Evolutionary conservation across 2,888 invertebrate genomes (phyloP), one percentile per base, ranked within the genome.

Genomic region (Apotomis capreana): DNA sequence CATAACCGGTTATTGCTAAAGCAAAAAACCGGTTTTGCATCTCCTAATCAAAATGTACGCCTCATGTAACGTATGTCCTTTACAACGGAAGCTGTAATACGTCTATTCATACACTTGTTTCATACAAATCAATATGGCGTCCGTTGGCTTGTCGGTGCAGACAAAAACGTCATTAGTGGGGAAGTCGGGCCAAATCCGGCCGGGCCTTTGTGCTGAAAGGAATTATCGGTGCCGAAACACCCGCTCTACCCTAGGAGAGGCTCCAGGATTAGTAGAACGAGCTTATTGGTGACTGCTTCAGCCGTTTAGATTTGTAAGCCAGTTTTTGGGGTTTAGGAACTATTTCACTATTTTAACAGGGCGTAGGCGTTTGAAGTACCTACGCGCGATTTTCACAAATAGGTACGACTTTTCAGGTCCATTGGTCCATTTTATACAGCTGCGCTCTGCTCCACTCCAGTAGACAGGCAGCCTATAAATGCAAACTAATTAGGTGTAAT

Each of bases 131-230:
- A 59, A 65, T 70, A 71, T 54, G 49, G 49, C 54, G 44, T 46
- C 13, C 51, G 59, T 60, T 60, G 46, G 52, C 37, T 58, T 60
- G 65, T 59, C 59, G 75, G 76, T 78, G 76, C 83, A 83, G 84
- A 85, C 85, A 86, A 86, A 86, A 85, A 86, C 83, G 83, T 84
- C 83, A 85, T 86, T 86, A 86, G 81, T 79, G 79, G 81, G 79
- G 76, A 74, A 73, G 63, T 74, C 74, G 69, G 76, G 74, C 79
- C 77, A 83, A 85, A 83, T 83, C 84, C 81, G 82, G 79, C 83
- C 80, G 81, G 79, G 78, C 80, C 81, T 84, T 85, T 85, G 84
- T 85, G 79, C 79, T 78, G 78, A 80, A 80, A 78, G 81, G 86
- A 85, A 84, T 85, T 84, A 85, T 82, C 82, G 69, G 63, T 67